Evolutionary conservation across 2,797 vertebrate species (phyloP).

Genomic region (Synaphobranchus kaupii): DNA sequence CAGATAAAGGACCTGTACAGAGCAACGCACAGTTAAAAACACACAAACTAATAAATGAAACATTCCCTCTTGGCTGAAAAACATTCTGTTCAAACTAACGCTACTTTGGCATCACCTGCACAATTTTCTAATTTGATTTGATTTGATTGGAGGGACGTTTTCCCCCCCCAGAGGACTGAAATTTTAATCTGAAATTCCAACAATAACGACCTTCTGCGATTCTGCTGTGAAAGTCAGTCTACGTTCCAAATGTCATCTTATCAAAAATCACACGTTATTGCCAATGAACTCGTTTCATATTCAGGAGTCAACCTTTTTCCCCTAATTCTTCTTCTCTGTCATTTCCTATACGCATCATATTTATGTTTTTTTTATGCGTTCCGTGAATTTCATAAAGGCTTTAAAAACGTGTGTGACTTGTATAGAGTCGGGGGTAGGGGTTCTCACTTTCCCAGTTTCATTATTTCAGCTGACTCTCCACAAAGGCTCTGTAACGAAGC

Average conservation of each 20-base stretch:
- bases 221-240: constrained; percentile 20
- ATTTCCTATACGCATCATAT: background rate
- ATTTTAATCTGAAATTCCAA: constrained; percentile 20
- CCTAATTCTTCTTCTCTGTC: background rate
- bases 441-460: background rate
- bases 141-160: background rate
- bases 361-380: background rate
- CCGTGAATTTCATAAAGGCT: constrained; percentile 11
- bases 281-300: constrained; percentile 23
- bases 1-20: constrained; percentile 82
- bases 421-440: background rate
- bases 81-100: background rate
- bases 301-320: background rate
- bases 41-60: background rate
- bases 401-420: background rate
- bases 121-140: background rate
- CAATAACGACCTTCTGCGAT: background rate
- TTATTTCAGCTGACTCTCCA: background rate
- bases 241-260: constrained; percentile 64
- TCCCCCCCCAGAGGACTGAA: constrained; percentile 9
- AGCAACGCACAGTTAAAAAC: constrained; percentile 10
- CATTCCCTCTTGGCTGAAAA: background rate
- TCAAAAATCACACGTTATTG: constrained; percentile 48
- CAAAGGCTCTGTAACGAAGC: constrained; percentile 24
- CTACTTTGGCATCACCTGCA: background rate